phyloP scores from a whole-genome alignment of 2,113 vertebrate genomes.

The Platycercus adscitus region DNA sequence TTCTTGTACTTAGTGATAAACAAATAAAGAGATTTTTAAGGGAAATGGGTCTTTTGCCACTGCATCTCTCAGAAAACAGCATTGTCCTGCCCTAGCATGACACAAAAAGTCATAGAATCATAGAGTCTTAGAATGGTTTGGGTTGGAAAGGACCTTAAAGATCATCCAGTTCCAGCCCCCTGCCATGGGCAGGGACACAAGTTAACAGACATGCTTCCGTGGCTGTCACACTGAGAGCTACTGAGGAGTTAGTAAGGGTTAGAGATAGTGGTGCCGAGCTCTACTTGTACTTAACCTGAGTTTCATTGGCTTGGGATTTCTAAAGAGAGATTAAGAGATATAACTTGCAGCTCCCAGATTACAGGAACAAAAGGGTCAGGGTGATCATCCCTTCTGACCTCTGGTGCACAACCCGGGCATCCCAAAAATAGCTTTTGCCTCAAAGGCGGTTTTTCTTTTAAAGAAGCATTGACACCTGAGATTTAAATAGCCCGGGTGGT shows the following conservation, averaged over 20 bases:
- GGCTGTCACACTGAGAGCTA: not conserved
- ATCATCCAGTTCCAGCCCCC: not conserved
- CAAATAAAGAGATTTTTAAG: not conserved
- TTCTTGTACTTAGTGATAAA: not conserved
- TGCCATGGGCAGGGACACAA: not conserved
- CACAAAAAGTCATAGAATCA: not conserved
- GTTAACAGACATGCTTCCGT: not conserved
- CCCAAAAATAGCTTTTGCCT: not conserved
- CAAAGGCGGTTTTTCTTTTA: not conserved
- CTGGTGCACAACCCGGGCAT: fast-evolving
- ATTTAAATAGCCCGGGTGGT: not conserved
- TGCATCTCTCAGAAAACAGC: not conserved
- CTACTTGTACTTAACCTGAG: not conserved
- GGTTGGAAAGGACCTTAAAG: not conserved
- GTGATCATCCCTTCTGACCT: not conserved
- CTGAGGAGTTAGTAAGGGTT: not conserved
- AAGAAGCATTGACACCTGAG: not conserved
- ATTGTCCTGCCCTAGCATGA: not conserved
- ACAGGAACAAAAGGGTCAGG: not conserved
- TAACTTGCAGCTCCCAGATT: not conserved
- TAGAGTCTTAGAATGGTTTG: not conserved
- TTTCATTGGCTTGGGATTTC: not conserved
- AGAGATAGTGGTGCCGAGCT: not conserved
- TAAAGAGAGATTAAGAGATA: not conserved
- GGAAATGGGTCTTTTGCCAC: not conserved